phyloP scores from a whole-genome alignment of 2,113 vertebrate genomes.

The Epinephelus fuscoguttatus region DNA sequence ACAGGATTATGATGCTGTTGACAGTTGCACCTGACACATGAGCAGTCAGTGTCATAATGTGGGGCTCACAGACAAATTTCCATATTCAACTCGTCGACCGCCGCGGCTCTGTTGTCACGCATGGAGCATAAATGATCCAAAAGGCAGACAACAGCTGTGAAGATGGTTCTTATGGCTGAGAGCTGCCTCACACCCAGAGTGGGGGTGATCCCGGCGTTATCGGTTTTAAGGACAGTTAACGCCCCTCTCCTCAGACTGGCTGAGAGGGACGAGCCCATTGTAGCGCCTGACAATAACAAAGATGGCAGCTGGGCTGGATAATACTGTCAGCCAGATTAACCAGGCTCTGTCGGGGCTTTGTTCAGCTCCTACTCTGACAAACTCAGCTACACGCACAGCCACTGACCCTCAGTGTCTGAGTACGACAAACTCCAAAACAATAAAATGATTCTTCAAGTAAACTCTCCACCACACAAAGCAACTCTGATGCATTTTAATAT shows the following conservation, averaged over 20 bases:
- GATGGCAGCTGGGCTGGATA: constrained; percentile 72
- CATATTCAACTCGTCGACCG: neutral
- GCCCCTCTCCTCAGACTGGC: constrained; percentile 22
- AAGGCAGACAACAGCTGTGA: constrained; percentile 36
- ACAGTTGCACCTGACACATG: neutral
- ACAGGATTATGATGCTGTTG: neutral
- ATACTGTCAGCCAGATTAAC: constrained; percentile 66
- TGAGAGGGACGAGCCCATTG: constrained; percentile 29
- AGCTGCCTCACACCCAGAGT: constrained; percentile 12
- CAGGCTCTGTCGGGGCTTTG: constrained; percentile 60
- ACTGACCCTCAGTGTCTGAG: neutral
- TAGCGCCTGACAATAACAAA: constrained; percentile 57
- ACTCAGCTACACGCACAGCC: constrained; percentile 20
- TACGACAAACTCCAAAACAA: neutral
- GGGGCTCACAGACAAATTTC: neutral
- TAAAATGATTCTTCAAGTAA: neutral
- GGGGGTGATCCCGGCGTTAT: neutral
- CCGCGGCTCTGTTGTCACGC: neutral
- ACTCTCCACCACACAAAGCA: too few species aligned
- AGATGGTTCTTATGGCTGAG: constrained; percentile 1
- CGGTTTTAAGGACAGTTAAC: neutral
- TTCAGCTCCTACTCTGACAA: constrained; percentile 20
- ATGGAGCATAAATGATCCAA: constrained; percentile 11
- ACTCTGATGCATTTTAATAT: neutral
- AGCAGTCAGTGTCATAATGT: neutral